Evolutionary conservation across 2,888 invertebrate species (phyloP), one percentile per base, ranked within the genome.

Genomic region (Cyclophora punctaria): DNA sequence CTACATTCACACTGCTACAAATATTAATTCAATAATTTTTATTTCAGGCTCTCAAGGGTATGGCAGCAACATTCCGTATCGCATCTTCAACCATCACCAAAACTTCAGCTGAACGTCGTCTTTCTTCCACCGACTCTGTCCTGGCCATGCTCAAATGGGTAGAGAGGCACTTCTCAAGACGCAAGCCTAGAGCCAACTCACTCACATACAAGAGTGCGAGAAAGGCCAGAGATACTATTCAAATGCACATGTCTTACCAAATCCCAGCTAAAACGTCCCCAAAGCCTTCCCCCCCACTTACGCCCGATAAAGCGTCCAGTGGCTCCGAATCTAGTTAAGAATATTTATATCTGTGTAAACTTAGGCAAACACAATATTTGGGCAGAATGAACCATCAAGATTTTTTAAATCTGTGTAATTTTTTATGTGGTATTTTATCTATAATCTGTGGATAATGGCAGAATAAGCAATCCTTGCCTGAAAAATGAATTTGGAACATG

Each of bases 31-130:
- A 35, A 35, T 47, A 34, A 42, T 46, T 45, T 47, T 44, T 49
- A 35, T 44, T 49, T 58, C 73, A 96, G 96, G 95, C 96, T 0
- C 85, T 96, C 51, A 96, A 96, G 89, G 96, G 96, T 77, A 96
- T 97, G 96, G 96, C 96, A 0, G 95, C 96, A 1, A 96, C 96
- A 3, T 97, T 97, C 90, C 92, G 96, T 48, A 95, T 97, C 5
- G 93, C 96, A 0, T 93, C 95, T 0, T 96, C 96, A 0, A 91
- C 92, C 70, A 95, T 96, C 65, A 94, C 94, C 3, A 94, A 95
- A 70, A 96, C 96, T 0, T 94, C 95, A 0, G 96, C 96, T 0
- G 96, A 96, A 71, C 91, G 95, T 47, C 94, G 97, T 53, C 86
- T 97, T 45, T 96, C 96, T 0, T 95, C 95, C 41, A 95, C 96